Base-by-base conservation (phyloP, 2,797 vertebrate species). In the Hippocampus kuda region DNA sequence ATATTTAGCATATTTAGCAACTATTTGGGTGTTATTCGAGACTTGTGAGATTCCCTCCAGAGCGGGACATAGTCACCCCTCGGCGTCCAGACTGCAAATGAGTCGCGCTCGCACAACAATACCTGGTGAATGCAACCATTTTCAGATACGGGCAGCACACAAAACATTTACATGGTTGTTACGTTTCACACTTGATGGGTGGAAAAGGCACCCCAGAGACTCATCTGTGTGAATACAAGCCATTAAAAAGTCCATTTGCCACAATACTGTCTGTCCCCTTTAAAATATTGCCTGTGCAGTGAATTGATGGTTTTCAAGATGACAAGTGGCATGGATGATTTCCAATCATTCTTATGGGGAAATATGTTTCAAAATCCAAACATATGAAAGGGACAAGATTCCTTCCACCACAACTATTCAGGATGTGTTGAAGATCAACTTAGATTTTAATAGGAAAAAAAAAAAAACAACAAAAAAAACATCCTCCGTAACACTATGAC, bases 381-480 rank as follows among this genome's bases (percentile, higher is more conserved):
- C n/a, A 56, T 12, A 56, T 11, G 3, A 26, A 56, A 24, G 10
- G 20, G 22, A 24, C 10, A 24, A 24, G 11, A 56, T 56, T 56
- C 53, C 53, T 26, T 56, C 53, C 53, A 30, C 59, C 27, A 1
- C 59, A 38, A 67, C 77, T 66, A 34, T 0, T n/a, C 74, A 81
- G 83, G 84, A 86, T 73, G 80, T 38, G 75, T 81, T 72, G 77
- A 80, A 73, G 79, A 75, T 77, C 79, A 81, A 77, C 69, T 62
- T 72, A 20, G 68, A 76, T 34, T 5, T 54, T 70, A 77, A 76
- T 70, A 27, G 12, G 15, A 27, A 27, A 15, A 27, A 27, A 27
- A 27, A 5, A 18, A 60, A 16, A 20, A 34, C 15, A 10, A 20
- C 38, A 20, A 71, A 76, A 84, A 82, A 83, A 83, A 83, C 82